Base-by-base conservation (phyloP, 2,797 vertebrate species). In the Coendou prehensilis region DNA sequence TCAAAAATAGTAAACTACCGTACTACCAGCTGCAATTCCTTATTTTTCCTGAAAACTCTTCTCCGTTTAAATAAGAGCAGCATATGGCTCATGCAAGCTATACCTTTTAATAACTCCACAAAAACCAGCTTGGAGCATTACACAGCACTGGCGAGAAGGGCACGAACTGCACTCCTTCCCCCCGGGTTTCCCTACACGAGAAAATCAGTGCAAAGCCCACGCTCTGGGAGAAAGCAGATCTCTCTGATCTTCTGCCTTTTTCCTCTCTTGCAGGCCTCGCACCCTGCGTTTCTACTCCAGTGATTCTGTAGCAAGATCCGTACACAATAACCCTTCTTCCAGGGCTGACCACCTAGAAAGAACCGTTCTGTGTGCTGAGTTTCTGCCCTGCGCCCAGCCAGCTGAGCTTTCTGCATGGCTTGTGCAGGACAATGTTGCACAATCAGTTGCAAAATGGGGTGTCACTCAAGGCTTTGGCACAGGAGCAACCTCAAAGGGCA, bases 401-500 rank as follows among this genome's bases (percentile, higher is more conserved):
- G 80, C 93, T 88, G 76, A 45, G 0, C 3, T 97, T 98, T 97
- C 98, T 97, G 97, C 97, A 90, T 88, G 54, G 91, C 83, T 98
- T 97, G 93, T 93, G 97, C 95, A 10, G 88, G 98, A 98, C 95
- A 94, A 97, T 47, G 67, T 87, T 78, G 20, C 86, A 91, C 85
- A 84, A 94, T 96, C 95, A 4, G 91, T 94, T 97, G 96, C 96
- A 67, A 96, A 98, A 94, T 0, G 61, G 5, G 18, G 76, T 50
- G 33, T 96, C 84, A 59, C 96, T 98, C 93, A 61, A 90, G 61
- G 84, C 93, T 94, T 97, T 96, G 97, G 97, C 97, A 98, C 96
- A 76, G 97, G 98, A 98, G 98, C 96, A 97, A 63, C 96, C 98
- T 98, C 98, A 98, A 98, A 99, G 97, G 69, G 96, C 94, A 41